A percentile compares a stretch with the other conserved stretches of the same genome.
Evolutionary conservation across 2,113 vertebrate genomes (phyloP).

Genomic region (Harpagus bidentatus): DNA sequence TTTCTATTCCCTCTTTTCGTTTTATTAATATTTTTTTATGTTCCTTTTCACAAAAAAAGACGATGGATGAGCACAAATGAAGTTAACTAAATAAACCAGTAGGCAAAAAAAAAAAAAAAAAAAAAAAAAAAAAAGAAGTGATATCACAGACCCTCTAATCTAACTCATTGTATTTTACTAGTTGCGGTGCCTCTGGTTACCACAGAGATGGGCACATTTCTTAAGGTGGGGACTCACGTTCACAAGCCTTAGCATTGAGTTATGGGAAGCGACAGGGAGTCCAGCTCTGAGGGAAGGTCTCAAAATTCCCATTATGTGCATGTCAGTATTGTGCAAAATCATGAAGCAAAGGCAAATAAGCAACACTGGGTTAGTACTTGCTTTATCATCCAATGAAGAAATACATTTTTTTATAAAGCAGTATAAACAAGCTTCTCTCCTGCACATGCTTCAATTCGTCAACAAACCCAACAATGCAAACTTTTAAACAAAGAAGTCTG

Average conservation of each 20-base stretch:
- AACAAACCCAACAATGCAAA: not conserved
- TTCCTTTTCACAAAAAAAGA: not conserved
- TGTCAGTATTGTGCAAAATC: not conserved
- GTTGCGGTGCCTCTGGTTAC: not conserved
- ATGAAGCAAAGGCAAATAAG: not conserved
- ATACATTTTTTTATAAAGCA: not conserved
- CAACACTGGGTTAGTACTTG: not conserved
- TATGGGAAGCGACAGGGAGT: not conserved
- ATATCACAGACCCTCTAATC: not conserved
- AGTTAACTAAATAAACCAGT: not conserved
- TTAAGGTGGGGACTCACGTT: not conserved
- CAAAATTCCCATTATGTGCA: not conserved
- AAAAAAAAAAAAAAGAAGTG: not conserved
- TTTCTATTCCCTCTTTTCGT: too few relatives aligned
- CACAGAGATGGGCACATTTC: not conserved
- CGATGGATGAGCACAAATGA: fast-evolving
- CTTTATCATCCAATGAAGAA: not conserved
- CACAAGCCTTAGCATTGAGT: not conserved
- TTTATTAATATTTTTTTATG: not conserved
- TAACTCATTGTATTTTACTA: not conserved
- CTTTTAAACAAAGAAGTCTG: not conserved
- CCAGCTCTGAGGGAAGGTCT: not conserved
- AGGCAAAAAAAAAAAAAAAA: not conserved
- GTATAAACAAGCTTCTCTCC: not conserved
- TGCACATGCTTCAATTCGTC: not conserved